Percentiles rank a stretch among this genome's conserved stretches.
These are phyloP conservation scores for Falco naumanni DNA, from an alignment of 2,797 vertebrate genomes.

Conservation along the genomic window DNA sequence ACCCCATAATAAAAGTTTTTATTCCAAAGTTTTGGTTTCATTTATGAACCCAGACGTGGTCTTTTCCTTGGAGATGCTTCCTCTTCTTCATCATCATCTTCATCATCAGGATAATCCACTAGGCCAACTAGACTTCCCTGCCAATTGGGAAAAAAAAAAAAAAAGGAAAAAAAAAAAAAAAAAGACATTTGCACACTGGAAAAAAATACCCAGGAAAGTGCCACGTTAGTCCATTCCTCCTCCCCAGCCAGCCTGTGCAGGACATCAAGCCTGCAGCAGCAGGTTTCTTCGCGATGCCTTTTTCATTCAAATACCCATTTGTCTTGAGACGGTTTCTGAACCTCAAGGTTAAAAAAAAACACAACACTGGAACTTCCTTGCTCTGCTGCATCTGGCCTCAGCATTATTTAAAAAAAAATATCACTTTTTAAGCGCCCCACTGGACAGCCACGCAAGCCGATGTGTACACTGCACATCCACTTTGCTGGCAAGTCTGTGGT, in stretches of 20 bases:
- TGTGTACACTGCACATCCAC: background rate
- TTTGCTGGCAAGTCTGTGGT: background rate
- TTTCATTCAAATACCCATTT: background rate
- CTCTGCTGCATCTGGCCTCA: background rate
- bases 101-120: conserved; percentile 98
- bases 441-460: background rate
- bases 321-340: background rate
- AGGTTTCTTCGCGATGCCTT: background rate
- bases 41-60: conserved; percentile 95
- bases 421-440: background rate
- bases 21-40: conserved; percentile 57
- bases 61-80: conserved; percentile 93
- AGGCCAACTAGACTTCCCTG: conserved; percentile 93
- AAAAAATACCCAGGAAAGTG: background rate
- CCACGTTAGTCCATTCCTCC: background rate
- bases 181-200: background rate
- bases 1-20: conserved; percentile 71
- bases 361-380: background rate
- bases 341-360: background rate
- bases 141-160: background rate
- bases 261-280: background rate
- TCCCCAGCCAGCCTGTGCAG: background rate
- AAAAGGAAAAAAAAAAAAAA: background rate
- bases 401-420: background rate
- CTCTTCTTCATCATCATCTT: conserved; percentile 96